Percentiles rank a stretch among this genome's conserved stretches.
Conservation (phyloP, 2,888 invertebrate genomes). For the Drosophila pseudotakahashii region DNA sequence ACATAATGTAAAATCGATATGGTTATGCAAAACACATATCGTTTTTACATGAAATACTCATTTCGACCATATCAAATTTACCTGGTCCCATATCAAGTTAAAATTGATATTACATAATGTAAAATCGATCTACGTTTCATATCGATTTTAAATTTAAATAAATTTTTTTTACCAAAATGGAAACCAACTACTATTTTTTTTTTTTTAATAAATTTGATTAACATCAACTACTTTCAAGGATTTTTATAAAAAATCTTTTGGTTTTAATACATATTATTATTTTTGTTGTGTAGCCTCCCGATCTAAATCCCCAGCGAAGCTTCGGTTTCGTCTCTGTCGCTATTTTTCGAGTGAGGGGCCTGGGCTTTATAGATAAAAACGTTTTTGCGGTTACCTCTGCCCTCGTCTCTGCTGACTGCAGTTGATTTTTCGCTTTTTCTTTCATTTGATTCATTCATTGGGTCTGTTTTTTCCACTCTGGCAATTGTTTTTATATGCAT, state of each 20-base stretch:
- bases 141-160: too few relatives aligned
- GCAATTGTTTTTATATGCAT: slow-evolving; percentile 75
- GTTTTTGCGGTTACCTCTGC: slow-evolving; percentile 35
- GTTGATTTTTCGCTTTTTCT: slow-evolving; percentile 46
- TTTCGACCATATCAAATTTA: too few relatives aligned
- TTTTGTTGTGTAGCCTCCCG: slow-evolving; percentile 26
- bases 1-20: too few relatives aligned
- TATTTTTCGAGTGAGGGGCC: slow-evolving; percentile 31
- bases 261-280: neutral
- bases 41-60: too few relatives aligned
- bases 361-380: slow-evolving; percentile 68
- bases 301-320: slow-evolving; percentile 28
- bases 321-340: slow-evolving; percentile 26
- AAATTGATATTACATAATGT: too few relatives aligned
- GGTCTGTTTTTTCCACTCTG: slow-evolving; percentile 44
- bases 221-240: too few relatives aligned
- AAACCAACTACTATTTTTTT: too few relatives aligned
- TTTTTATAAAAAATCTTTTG: neutral
- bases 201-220: too few relatives aligned
- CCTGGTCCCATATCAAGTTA: too few relatives aligned
- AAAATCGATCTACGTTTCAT: too few relatives aligned
- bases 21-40: too few relatives aligned
- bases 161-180: too few relatives aligned
- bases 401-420: slow-evolving; percentile 30
- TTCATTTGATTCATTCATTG: slow-evolving; percentile 43